Conservation (phyloP, 2,888 invertebrate genomes). For the Heliconius hortense region DNA sequence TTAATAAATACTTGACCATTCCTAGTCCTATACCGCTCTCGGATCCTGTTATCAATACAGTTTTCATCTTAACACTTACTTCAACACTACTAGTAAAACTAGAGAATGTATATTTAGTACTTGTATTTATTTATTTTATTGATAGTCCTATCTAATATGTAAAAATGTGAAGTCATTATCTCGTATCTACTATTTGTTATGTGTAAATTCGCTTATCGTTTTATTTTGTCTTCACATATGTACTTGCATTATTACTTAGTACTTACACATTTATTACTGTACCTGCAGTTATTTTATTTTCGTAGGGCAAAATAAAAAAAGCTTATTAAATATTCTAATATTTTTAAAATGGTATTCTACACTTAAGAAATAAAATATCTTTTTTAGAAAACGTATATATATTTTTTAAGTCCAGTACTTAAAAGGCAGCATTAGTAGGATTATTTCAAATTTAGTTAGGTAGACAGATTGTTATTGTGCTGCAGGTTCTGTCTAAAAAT, state of each 20-base stretch:
- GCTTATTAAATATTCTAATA: too few species aligned
- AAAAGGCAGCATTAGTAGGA: too few species aligned
- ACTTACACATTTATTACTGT: not conserved
- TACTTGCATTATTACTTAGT: not conserved
- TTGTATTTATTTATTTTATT: not conserved
- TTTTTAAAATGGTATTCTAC: too few species aligned
- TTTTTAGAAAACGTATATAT: too few species aligned
- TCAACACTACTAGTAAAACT: not conserved
- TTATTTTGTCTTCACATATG: not conserved
- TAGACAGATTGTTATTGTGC: too few species aligned
- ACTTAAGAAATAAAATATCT: too few species aligned
- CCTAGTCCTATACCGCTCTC: conserved; percentile 95
- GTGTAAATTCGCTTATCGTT: conserved; percentile 1
- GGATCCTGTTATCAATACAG: conserved; percentile 93
- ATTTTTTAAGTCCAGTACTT: too few species aligned
- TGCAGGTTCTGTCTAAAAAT: not conserved
- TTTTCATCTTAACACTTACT: conserved; percentile 79
- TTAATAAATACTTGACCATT: conserved; percentile 87
- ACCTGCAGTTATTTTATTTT: too few species aligned
- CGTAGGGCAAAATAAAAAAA: too few species aligned
- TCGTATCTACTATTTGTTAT: not conserved
- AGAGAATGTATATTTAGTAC: not conserved
- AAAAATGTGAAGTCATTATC: not conserved
- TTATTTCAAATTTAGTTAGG: too few species aligned
- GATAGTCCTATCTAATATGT: not conserved